A percentile compares a stretch with the other conserved stretches of the same genome.
phyloP scores from a whole-genome alignment of 2,888 invertebrate species.

The Drosophila bunnanda region DNA sequence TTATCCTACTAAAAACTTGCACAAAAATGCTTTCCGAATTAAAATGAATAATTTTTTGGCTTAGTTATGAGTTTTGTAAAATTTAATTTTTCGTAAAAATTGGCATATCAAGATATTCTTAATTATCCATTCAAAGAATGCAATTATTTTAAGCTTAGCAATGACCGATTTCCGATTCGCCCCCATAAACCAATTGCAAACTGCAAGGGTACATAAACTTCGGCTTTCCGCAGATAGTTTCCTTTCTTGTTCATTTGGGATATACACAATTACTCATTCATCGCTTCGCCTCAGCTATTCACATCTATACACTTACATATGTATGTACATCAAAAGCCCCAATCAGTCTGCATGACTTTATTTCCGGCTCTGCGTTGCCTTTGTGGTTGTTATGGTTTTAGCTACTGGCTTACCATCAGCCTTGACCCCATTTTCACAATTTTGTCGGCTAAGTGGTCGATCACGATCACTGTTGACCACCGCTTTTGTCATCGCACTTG shows the following conservation, averaged over 20 bases:
- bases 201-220: no score
- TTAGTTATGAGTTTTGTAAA: no score
- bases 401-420: constrained; percentile 52
- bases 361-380: constrained; percentile 23
- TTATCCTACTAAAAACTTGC: no score
- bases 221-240: no score
- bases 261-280: constrained; percentile 50
- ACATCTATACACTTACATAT: constrained; percentile 12
- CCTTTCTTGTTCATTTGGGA: constrained; percentile 6
- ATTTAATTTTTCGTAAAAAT: no score
- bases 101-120: no score
- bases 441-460: constrained; percentile 62
- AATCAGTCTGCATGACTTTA: neutral
- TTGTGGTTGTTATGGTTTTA: constrained; percentile 28
- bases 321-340: neutral
- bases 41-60: no score
- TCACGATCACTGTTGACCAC: constrained; percentile 49
- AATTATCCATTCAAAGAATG: no score
- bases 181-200: no score
- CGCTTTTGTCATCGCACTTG: constrained; percentile 43
- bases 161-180: no score
- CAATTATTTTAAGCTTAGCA: no score
- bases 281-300: constrained; percentile 24
- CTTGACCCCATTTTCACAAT: constrained; percentile 69
- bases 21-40: no score